Percentiles rank a stretch among this genome's conserved stretches.
Evolutionary conservation across 2,888 invertebrate genomes (phyloP).

Genomic region (Nomada goodeniana): DNA sequence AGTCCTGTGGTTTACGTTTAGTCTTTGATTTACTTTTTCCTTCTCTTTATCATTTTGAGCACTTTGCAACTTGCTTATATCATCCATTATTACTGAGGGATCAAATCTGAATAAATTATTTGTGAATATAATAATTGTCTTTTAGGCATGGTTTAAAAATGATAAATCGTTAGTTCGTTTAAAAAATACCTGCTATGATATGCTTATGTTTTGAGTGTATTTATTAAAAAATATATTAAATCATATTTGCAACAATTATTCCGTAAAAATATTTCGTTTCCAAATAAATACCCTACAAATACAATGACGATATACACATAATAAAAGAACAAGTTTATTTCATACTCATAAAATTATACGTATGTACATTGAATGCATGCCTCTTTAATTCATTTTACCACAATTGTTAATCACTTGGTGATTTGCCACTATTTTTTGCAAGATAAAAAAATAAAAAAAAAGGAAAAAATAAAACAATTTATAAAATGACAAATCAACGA

Average conservation of each 20-base stretch:
- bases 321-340: background rate
- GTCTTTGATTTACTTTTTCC: slow-evolving; percentile 46
- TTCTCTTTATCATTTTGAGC: slow-evolving; percentile 22
- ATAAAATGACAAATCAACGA: slow-evolving; percentile 7
- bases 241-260: background rate
- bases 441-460: background rate
- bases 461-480: background rate
- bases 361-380: background rate
- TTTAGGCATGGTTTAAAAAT: background rate
- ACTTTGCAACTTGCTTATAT: slow-evolving; percentile 52
- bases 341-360: background rate
- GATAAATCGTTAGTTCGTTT: background rate
- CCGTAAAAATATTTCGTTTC: background rate
- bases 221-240: background rate
- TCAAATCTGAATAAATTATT: slow-evolving; percentile 34
- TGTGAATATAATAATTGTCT: background rate
- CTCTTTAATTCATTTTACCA: background rate
- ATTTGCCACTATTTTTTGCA: background rate
- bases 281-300: background rate
- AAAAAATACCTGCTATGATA: background rate
- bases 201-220: background rate
- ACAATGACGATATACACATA: background rate
- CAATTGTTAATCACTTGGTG: background rate
- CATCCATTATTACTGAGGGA: slow-evolving; percentile 69
- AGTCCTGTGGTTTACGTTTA: slow-evolving; percentile 49